Evolutionary conservation across 2,113 vertebrate species (phyloP), one percentile per base, ranked within the genome.

Genomic region (Pyxicephalus adspersus): DNA sequence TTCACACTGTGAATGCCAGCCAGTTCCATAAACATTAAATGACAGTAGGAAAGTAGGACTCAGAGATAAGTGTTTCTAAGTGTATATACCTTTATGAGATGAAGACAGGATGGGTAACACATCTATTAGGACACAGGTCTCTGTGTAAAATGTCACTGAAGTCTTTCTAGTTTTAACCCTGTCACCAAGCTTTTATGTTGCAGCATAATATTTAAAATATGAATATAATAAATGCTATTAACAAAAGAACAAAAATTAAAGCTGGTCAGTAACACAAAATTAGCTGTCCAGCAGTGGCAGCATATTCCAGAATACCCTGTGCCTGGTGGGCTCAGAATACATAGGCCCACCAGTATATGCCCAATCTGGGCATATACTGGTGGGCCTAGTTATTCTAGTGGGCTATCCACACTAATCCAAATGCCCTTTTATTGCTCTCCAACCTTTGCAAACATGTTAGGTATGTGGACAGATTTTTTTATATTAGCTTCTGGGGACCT

Each of bases 1-100:
- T 88, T 90, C 65, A 75, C 72, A 51, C 61, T 22, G 71, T 87
- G 73, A 86, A 87, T 83, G 83, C 83, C 85, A 22, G 0, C 68
- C 50, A 76, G 83, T 86, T 86, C 65, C 0, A 0, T 52, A 65
- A 85, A 77, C 67, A 57, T 0, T 58, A 0, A 9, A 83, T 83
- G 83, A 84, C 87, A 89, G 83, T 73, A 64, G 71, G 79, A 22
- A 84, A 34, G 85, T 83, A 84, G 68, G 67, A 45, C 19, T 50
- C 64, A 50, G 83, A 86, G 77, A 85, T 76, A 73, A 64, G 68
- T 71, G 34, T 55, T 57, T 63, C 55, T 61, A 63, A 58, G 45
- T 25, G 20, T 45, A 6, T 26, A 22, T 58, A 78, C 64, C 76
- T 78, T 67, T 57, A 26, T 22, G 31, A 78, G 34, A 45, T 65